Conservation (phyloP, 2,888 invertebrate species). For the Phania funesta region DNA sequence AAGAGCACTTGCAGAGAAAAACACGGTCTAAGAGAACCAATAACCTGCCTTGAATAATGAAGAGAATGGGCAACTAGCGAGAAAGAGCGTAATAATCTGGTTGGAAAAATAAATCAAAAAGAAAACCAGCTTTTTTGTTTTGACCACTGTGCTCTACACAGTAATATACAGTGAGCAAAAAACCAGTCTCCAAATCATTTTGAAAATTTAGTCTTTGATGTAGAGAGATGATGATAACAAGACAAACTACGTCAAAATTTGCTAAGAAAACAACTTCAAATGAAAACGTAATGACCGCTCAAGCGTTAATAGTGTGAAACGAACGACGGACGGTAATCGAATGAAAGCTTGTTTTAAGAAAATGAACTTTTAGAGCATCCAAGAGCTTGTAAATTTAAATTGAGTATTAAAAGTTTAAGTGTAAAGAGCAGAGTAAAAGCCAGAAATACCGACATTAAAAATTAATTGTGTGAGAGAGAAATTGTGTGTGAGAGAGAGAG, state of each 20-base stretch:
- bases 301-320: conserved; percentile 50
- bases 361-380: not conserved
- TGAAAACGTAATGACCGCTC: conserved; percentile 19
- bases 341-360: conserved; percentile 61
- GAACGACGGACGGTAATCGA: conserved; percentile 38
- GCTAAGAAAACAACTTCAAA: conserved; percentile 38
- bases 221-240: conserved; percentile 60
- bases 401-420: not conserved
- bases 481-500: not conserved
- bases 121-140: conserved; percentile 40
- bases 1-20: too few relatives aligned
- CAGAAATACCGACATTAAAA: too few relatives aligned
- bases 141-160: not conserved
- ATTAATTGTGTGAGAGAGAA: conserved; percentile 6
- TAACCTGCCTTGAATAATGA: too few relatives aligned
- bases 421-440: not conserved
- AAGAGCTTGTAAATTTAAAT: not conserved
- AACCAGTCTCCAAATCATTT: conserved; percentile 57
- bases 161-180: conserved; percentile 30
- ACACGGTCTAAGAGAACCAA: not conserved
- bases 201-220: conserved; percentile 59
- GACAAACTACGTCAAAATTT: conserved; percentile 44
- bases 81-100: too few relatives aligned
- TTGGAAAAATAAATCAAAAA: not conserved
- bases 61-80: not conserved